Base-by-base conservation (phyloP, 2,797 vertebrate species). In the Eulemur mongoz region DNA sequence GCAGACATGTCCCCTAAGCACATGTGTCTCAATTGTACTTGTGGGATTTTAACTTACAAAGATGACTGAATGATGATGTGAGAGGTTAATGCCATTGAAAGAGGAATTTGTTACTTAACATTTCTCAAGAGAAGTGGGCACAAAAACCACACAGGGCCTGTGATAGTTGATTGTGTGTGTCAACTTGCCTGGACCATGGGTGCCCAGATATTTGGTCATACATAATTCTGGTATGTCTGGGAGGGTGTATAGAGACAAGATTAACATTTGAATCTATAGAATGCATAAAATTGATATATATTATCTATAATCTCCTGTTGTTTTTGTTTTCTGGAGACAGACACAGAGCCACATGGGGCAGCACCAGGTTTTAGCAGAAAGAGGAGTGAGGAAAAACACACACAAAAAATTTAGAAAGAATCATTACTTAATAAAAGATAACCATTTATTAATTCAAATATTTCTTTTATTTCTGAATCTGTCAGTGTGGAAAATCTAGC, bases 321-420 rank as follows among this genome's bases (percentile, higher is more conserved):
- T 3, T 78, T 67, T 35, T 57, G 1, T 25, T n/a, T n/a, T 32
- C 35, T 81, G 11, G 7, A 14, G 20, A 82, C 0, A 50, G 30
- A 35, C 6, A 2, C 1, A 54, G 20, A 0, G 2, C 1, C 12
- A 35, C 0, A 25, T 54, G 59, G 30, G 2, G 13, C 52, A 79
- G 2, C 11, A 9, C 1, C 11, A 22, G 25, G 15, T 63, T 45
- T 38, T 65, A 10, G 52, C 22, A 70, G 30, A 52, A n/a, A 11
- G 2, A 80, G 1, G 4, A 48, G 22, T 15, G 63, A 65, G 35
- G 4, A 30, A 43, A 72, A 81, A 30, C 3, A 18, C 5, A 32
- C 13, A 23, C 4, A n/a, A 76, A 27, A 54, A 70, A 50, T 81
- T 65, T 82, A 48, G 13, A n/a, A 35, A 50, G 12, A 63, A 12